Conservation (phyloP, 2,113 vertebrate species). For the Podarcis cretensis region DNA sequence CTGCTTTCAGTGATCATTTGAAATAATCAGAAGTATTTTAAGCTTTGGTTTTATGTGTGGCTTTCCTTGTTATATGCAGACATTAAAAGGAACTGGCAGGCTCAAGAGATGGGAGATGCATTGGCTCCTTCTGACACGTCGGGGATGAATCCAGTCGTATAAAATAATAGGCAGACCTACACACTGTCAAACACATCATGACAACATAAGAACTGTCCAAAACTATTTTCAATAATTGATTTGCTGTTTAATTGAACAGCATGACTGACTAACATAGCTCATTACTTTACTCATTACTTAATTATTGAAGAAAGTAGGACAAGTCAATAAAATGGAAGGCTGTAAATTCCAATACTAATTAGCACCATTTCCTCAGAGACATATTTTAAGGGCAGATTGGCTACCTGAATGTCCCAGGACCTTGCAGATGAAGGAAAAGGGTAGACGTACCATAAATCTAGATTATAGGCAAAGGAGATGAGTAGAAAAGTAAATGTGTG, state of each 20-base stretch:
- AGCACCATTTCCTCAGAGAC: conserved; percentile 98
- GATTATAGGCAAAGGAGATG: conserved; percentile 53
- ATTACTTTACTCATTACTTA: conserved; percentile 99
- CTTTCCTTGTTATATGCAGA: not conserved
- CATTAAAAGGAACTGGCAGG: not conserved
- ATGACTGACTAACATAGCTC: conserved; percentile 99
- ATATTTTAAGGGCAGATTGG: conserved; percentile 99
- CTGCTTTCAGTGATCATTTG: not conserved
- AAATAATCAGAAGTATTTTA: not conserved
- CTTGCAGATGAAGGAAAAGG: conserved; percentile 82
- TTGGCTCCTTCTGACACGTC: conserved; percentile 23
- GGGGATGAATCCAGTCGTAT: conserved; percentile 52
- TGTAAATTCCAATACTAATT: conserved; percentile 99
- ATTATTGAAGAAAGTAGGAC: conserved; percentile 99
- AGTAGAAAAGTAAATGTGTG: conserved; percentile 46
- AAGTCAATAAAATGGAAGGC: conserved; percentile 99
- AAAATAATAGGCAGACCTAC: conserved; percentile 54
- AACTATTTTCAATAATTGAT: conserved; percentile 99
- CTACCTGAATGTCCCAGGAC: conserved; percentile 94
- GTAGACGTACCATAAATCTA: conserved; percentile 76
- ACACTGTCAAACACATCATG: conserved; percentile 52
- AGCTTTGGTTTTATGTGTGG: not conserved
- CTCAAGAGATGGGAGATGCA: not conserved
- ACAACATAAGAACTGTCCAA: conserved; percentile 82
- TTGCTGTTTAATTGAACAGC: conserved; percentile 99